phyloP scores from a whole-genome alignment of 2,888 invertebrate species.

The Linyphia triangularis region DNA sequence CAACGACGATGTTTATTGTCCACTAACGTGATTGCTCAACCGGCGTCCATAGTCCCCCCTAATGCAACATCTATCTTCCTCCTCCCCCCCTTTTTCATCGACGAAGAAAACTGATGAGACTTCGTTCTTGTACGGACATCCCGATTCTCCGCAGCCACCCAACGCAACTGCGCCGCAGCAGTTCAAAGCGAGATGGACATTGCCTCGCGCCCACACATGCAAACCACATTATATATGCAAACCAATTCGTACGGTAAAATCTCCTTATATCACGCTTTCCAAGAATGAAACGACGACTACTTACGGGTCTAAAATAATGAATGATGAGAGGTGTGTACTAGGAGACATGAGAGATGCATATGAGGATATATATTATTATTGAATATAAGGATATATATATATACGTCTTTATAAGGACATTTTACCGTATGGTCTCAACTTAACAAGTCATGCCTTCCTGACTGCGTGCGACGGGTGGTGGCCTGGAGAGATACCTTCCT shows the following conservation, averaged over 20 bases:
- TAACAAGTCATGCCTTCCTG: conserved; percentile 40
- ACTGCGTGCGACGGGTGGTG: conserved; percentile 29
- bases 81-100: neutral
- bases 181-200: conserved; percentile 23
- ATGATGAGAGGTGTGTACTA: neutral
- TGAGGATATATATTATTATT: neutral
- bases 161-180: conserved; percentile 9
- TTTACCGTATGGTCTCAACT: conserved; percentile 38
- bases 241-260: conserved; percentile 20
- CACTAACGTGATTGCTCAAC: conserved; percentile 58
- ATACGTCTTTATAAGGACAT: neutral
- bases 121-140: neutral
- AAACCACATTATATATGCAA: neutral
- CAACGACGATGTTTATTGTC: conserved; percentile 42
- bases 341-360: neutral
- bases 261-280: neutral
- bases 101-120: neutral
- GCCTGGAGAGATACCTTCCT: neutral
- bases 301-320: neutral
- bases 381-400: neutral
- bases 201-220: neutral
- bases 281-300: neutral
- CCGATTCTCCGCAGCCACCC: neutral
- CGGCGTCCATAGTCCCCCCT: neutral
- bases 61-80: neutral